Conservation (phyloP, 2,113 vertebrate species). For the Baryphthengus martii region DNA sequence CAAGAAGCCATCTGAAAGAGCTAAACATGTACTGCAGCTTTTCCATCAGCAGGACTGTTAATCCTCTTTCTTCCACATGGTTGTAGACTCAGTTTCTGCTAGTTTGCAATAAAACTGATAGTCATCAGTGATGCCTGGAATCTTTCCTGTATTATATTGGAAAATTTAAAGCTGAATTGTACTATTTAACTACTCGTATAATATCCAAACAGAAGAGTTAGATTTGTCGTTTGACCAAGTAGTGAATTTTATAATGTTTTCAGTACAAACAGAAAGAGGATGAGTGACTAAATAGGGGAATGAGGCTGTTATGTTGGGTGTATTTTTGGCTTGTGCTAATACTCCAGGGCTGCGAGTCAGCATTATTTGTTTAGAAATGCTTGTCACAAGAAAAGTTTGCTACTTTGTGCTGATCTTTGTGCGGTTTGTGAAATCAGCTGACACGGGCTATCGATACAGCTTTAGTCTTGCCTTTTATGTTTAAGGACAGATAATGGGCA, state of each 20-base stretch:
- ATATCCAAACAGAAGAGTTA: not conserved
- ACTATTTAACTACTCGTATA: not conserved
- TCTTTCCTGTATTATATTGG: not conserved
- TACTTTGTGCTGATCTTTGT: slow-evolving; percentile 53
- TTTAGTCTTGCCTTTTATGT: not conserved
- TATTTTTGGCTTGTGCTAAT: slow-evolving; percentile 25
- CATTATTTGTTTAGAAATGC: slow-evolving; percentile 51
- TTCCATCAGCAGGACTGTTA: not conserved
- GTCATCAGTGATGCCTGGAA: not conserved
- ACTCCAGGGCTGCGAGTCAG: slow-evolving; percentile 12
- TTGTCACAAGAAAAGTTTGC: slow-evolving; percentile 51
- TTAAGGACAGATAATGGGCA: not conserved
- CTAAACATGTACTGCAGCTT: not conserved
- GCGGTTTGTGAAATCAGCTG: slow-evolving; percentile 42
- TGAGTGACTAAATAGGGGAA: slow-evolving; percentile 17
- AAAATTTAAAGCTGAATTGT: not conserved
- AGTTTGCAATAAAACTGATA: not conserved
- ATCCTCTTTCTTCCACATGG: not conserved
- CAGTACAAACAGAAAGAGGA: not conserved
- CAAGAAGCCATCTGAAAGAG: not conserved
- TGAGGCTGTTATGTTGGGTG: not conserved
- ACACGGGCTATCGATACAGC: not conserved
- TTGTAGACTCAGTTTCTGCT: not conserved
- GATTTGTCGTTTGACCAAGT: not conserved
- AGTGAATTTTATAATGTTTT: not conserved